Evolutionary conservation across 1,140 invertebrate species (phyloP).

Genomic region (Meloidogyne exigua): DNA sequence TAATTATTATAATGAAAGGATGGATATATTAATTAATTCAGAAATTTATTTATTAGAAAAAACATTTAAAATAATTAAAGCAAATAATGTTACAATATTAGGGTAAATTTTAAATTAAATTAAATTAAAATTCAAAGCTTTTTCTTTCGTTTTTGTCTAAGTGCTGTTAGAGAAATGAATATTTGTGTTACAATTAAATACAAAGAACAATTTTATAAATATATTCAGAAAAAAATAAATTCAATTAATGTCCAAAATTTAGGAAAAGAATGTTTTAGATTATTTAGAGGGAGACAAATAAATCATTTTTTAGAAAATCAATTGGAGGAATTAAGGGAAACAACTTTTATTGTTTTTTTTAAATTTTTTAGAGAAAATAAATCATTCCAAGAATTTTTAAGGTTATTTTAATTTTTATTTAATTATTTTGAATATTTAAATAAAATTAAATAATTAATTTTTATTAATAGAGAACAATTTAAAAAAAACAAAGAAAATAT

Average conservation of each 20-base stretch:
- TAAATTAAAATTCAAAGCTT: not conserved
- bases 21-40: slow-evolving; percentile 5
- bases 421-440: too few species aligned
- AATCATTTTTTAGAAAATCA: not conserved
- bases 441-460: too few species aligned
- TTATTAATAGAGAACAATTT: not conserved
- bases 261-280: not conserved
- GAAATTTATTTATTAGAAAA: slow-evolving; percentile 3
- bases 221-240: not conserved
- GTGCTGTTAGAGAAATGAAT: not conserved
- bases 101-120: not conserved
- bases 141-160: not conserved
- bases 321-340: not conserved
- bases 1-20: not conserved
- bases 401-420: not conserved
- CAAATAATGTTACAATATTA: not conserved
- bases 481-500: not conserved
- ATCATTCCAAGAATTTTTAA: not conserved
- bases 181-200: not conserved
- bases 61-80: not conserved
- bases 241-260: not conserved
- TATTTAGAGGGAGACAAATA: not conserved
- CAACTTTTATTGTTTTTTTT: not conserved
- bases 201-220: not conserved
- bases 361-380: not conserved